Conservation (phyloP, 2,113 vertebrate genomes). For the Pelecanoides urinatrix region DNA sequence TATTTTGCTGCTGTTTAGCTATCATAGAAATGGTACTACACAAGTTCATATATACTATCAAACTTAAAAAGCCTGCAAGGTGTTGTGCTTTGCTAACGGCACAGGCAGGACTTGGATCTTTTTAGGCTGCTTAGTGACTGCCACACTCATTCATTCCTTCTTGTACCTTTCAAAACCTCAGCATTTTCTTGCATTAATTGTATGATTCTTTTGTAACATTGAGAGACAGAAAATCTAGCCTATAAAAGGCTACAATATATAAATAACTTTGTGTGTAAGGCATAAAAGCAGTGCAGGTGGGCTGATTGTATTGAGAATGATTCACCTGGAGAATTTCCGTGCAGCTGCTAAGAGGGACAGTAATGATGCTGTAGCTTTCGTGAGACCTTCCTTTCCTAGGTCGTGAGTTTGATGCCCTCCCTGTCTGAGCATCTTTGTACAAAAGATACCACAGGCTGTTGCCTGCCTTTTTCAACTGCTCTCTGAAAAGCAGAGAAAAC, state of each 20-base stretch:
- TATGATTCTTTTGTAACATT: background rate
- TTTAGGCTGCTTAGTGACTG: background rate
- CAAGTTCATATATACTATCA: background rate
- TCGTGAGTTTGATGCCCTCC: background rate
- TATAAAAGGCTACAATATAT: background rate
- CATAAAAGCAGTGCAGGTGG: background rate
- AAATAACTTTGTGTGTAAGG: background rate
- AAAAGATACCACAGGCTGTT: background rate
- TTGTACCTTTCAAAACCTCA: background rate
- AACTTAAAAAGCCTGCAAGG: background rate
- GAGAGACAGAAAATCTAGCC: background rate
- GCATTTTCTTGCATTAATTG: background rate
- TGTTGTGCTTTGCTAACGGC: background rate
- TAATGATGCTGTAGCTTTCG: background rate
- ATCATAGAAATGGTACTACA: background rate
- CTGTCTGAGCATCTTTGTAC: background rate
- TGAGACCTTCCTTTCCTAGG: background rate
- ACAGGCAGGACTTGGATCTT: background rate
- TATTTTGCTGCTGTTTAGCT: background rate
- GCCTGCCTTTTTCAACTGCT: background rate
- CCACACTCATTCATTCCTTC: background rate
- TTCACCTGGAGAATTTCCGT: background rate
- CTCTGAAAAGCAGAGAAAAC: background rate
- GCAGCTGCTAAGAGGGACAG: background rate
- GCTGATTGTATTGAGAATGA: background rate